Conservation (phyloP, 2,888 invertebrate genomes). For the Ectemnius cavifrons region DNA sequence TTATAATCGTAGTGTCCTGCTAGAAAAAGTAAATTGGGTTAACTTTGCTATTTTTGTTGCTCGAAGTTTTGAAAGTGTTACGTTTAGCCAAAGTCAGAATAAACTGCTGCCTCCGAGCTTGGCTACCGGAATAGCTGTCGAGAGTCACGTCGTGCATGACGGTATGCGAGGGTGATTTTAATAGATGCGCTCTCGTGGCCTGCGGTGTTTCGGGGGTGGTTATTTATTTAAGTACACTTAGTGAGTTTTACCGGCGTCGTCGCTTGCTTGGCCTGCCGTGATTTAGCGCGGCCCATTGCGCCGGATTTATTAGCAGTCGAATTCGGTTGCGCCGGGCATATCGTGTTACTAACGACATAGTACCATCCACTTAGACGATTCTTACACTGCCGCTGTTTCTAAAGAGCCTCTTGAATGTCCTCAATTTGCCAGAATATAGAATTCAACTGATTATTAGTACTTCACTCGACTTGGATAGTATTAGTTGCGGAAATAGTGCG, state of each 20-base stretch:
- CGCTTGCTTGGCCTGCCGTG: constrained; percentile 1
- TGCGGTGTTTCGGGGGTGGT: not conserved
- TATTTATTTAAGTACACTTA: constrained; percentile 6
- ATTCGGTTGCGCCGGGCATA: constrained; percentile 1
- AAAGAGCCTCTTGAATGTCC: too few species aligned
- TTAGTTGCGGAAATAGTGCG: too few species aligned
- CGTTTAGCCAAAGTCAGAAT: too few species aligned
- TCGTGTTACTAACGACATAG: not conserved
- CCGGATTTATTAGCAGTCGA: constrained; percentile 1
- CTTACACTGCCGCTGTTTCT: not conserved
- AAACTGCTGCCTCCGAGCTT: too few species aligned
- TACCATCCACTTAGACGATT: too few species aligned
- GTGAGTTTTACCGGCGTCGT: not conserved
- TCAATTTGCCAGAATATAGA: too few species aligned
- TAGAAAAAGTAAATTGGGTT: too few species aligned
- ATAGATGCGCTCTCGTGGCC: not conserved
- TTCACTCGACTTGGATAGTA: too few species aligned
- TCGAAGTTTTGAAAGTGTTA: too few species aligned
- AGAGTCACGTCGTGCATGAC: constrained; percentile 10
- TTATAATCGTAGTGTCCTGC: too few species aligned
- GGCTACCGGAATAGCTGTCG: constrained; percentile 3
- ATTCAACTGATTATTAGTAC: too few species aligned
- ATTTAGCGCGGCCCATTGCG: constrained; percentile 1
- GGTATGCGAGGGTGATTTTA: constrained; percentile 3
- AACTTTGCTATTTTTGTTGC: too few species aligned